phyloP scores from a whole-genome alignment of 2,113 vertebrate genomes.

The Lathamus discolor region DNA sequence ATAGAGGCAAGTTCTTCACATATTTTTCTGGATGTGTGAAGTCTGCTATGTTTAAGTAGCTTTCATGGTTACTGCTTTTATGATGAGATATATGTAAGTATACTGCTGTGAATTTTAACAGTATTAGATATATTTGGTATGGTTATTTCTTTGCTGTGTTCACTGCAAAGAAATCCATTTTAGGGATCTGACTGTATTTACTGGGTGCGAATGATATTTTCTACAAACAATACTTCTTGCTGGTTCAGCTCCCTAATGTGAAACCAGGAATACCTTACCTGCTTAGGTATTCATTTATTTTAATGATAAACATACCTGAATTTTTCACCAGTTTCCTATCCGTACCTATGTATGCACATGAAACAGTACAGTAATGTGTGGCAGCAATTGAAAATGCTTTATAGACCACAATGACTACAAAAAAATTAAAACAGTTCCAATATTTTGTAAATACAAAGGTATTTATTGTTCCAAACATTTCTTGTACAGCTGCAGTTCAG shows the following conservation, averaged over 20 bases:
- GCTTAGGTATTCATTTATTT: neutral
- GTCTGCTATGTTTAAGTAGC: neutral
- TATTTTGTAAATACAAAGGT: neutral
- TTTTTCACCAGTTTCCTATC: neutral
- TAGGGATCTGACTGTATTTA: neutral
- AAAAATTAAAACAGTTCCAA: neutral
- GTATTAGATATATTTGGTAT: neutral
- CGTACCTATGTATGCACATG: neutral
- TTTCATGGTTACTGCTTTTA: neutral
- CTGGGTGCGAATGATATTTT: neutral
- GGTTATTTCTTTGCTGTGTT: neutral
- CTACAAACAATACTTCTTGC: neutral
- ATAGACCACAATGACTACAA: neutral
- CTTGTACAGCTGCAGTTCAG: neutral
- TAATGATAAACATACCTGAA: neutral
- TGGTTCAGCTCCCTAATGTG: neutral
- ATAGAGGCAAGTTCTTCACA: neutral
- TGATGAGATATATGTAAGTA: neutral
- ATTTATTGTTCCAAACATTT: neutral
- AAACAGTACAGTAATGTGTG: neutral
- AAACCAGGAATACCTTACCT: neutral
- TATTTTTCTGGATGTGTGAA: neutral
- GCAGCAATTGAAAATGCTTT: neutral
- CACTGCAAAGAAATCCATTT: neutral
- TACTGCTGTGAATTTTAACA: neutral